Evolutionary conservation across 1,140 invertebrate genomes (phyloP), one percentile per base, ranked within the genome.

Genomic region (Heliconius eleuchia): DNA sequence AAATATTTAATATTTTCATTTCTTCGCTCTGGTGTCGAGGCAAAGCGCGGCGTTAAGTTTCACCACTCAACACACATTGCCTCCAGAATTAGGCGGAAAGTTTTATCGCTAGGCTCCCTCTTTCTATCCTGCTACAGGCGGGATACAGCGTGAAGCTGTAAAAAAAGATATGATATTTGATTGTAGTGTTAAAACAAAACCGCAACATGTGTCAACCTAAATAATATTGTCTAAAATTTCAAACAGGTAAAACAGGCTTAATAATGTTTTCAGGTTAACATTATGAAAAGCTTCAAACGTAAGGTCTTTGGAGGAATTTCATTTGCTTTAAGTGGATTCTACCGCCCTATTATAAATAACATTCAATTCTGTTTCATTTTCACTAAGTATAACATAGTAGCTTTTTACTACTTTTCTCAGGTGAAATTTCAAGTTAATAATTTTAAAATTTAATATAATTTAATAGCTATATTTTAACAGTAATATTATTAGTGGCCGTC

Each of bases 321-420:
- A 60, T 60, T 60, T 27, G 55, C 55, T 23, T 60, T 60, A 52
- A 52, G 50, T 52, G 50, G 50, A 52, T 52, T 52, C 18, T 60
- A 60, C 55, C 55, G n/a, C 30, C 23, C 60, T 23, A 66, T 66
- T 52, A 66, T 30, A 66, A 66, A 66, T 30, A 66, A 66, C 60
- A 27, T 66, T 66, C 55, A 60, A 60, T 60, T 60, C n/a, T 27
- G 55, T 60, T 60, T 60, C 55, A 23, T 60, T 60, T 23, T 60
- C 55, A 60, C 27, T n/a, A 23, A 60, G n/a, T 60, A 60, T 60
- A 60, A 57, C 19, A 57, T 57, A 23, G 55, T 57, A 60, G 55
- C n/a, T 60, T 60, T 60, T 60, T 60, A 60, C 55, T 60, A 60
- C 9, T 27, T 60, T 60, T 19, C 55, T 7, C n/a, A 60, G 8